Evolutionary conservation across 2,113 vertebrate genomes (phyloP).

Genomic region (Spea multiplicata): DNA sequence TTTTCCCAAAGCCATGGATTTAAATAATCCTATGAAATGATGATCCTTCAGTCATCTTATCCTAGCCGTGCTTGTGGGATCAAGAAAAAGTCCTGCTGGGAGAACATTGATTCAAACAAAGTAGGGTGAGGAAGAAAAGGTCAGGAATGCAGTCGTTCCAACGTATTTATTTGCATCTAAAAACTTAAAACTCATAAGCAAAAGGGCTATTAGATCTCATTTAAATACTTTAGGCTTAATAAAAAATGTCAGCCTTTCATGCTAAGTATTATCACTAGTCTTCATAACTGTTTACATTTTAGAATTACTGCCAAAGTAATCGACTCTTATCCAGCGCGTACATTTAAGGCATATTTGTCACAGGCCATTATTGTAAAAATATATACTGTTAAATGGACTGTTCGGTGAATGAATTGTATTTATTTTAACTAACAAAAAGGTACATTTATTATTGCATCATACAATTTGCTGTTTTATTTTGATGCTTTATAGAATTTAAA

Average conservation of each 20-base stretch:
- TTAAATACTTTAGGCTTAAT: background rate
- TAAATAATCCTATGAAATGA: slow-evolving; percentile 45
- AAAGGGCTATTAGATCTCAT: slow-evolving; percentile 19
- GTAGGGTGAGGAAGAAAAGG: slow-evolving; percentile 14
- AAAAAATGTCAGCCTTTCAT: background rate
- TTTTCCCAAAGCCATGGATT: slow-evolving; percentile 35
- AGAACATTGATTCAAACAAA: slow-evolving; percentile 32
- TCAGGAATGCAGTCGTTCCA: slow-evolving; percentile 20
- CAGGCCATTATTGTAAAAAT: background rate
- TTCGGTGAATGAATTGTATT: too few relatives aligned
- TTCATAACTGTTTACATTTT: background rate
- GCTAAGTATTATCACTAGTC: background rate
- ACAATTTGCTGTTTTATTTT: too few relatives aligned
- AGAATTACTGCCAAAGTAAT: background rate
- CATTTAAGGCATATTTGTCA: background rate
- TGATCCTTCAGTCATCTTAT: slow-evolving; percentile 42
- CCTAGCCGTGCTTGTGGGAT: slow-evolving; percentile 30
- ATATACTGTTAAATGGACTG: too few relatives aligned
- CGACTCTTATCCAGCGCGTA: background rate
- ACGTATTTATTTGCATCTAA: slow-evolving; percentile 42
- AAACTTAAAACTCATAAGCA: background rate
- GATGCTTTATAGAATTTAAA: too few relatives aligned
- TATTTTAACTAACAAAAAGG: too few relatives aligned
- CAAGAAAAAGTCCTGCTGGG: slow-evolving; percentile 30
- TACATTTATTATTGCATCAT: too few relatives aligned